Conservation (phyloP, 2,888 invertebrate species). For the Rugalucina vietnamica region DNA sequence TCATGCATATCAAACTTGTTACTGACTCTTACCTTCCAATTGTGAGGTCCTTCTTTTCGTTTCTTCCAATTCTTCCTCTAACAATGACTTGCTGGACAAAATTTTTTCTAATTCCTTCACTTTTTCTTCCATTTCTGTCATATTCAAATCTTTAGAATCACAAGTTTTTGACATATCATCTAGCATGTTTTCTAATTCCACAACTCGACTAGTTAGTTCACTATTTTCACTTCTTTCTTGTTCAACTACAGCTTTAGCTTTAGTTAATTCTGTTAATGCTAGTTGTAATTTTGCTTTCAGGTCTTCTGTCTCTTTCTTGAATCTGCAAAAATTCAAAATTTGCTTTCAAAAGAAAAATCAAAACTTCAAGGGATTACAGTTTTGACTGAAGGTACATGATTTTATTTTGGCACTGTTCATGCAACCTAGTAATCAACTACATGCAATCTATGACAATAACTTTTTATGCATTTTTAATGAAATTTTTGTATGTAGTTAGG, state of each 20-base stretch:
- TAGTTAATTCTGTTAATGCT: constrained; percentile 73
- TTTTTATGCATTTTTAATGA: no score
- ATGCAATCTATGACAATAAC: no score
- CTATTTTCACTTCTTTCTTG: constrained; percentile 72
- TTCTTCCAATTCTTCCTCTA: constrained; percentile 59
- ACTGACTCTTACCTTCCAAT: constrained; percentile 6
- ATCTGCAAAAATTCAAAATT: constrained; percentile 63
- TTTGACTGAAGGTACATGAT: no score
- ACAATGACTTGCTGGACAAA: constrained; percentile 52
- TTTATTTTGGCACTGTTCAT: no score
- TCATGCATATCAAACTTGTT: neutral
- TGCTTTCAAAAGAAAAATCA: no score
- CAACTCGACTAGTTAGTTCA: constrained; percentile 69
- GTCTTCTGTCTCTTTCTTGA: constrained; percentile 72
- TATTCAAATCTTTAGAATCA: constrained; percentile 58
- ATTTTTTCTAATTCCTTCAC: constrained; percentile 64
- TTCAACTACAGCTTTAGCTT: constrained; percentile 70
- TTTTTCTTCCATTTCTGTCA: constrained; percentile 55
- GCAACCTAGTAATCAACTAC: no score
- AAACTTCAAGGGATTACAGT: no score
- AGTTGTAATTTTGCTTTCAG: constrained; percentile 75
- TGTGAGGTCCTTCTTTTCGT: constrained; percentile 40
- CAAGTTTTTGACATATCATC: constrained; percentile 63
- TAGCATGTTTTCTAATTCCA: constrained; percentile 62
- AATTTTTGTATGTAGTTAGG: no score